A percentile compares a stretch with the other conserved stretches of the same genome.
Evolutionary conservation across 1,140 invertebrate genomes (phyloP).

Genomic region (Drosophila pseudoananassae): DNA sequence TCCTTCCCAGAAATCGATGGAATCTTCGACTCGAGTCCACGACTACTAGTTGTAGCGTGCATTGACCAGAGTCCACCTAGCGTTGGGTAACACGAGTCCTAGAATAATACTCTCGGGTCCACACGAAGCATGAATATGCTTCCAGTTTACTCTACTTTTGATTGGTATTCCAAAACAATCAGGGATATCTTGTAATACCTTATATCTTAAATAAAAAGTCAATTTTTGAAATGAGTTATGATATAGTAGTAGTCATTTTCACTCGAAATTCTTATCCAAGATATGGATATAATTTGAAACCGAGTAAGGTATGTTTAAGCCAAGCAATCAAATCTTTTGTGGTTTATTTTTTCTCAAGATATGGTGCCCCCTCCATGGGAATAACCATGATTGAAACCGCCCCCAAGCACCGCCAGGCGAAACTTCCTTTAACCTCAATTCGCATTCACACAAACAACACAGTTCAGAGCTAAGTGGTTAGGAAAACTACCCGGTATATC

Average conservation of each 20-base stretch:
- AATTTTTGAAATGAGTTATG: too few relatives aligned
- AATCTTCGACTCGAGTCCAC: constrained; percentile 41
- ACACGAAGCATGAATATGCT: constrained; percentile 21
- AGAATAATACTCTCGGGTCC: constrained; percentile 6
- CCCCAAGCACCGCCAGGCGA: constrained; percentile 36
- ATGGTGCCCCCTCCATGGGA: constrained; percentile 14
- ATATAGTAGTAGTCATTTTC: too few relatives aligned
- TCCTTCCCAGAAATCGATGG: constrained; percentile 64
- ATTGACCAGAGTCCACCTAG: constrained; percentile 60
- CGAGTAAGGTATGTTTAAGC: background rate
- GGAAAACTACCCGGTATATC: constrained; percentile 61
- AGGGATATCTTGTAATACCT: too few relatives aligned
- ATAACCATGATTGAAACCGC: constrained; percentile 54
- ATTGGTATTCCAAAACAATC: too few relatives aligned
- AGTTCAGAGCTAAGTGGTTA: constrained; percentile 26
- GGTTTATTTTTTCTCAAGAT: constrained; percentile 3
- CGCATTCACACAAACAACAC: constrained; percentile 40
- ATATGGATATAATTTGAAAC: background rate
- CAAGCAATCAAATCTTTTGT: background rate
- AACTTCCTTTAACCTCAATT: constrained; percentile 84
- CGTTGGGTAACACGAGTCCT: constrained; percentile 33
- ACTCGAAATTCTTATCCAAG: background rate
- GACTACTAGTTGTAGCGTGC: constrained; percentile 58
- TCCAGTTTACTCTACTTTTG: background rate
- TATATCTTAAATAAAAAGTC: too few relatives aligned